These are phyloP conservation scores for Apodemia mormo DNA, from an alignment of 2,888 invertebrate genomes.

Conservation along the genomic window DNA sequence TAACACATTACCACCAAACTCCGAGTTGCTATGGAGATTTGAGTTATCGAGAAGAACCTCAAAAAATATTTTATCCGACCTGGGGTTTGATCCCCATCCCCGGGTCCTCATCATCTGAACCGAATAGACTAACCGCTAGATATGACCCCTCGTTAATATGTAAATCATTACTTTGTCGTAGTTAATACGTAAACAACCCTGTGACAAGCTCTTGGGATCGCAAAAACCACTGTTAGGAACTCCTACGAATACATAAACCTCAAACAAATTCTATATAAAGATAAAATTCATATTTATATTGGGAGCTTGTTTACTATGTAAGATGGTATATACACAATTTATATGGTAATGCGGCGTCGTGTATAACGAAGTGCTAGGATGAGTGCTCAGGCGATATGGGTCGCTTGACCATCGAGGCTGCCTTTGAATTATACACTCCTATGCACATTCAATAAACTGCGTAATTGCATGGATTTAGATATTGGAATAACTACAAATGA, in stretches of 20 bases:
- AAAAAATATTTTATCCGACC: too few relatives aligned
- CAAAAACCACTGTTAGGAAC: too few relatives aligned
- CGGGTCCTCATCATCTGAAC: too few relatives aligned
- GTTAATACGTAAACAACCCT: too few relatives aligned
- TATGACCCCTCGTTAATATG: too few relatives aligned
- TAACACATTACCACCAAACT: too few relatives aligned
- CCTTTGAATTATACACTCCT: conserved; percentile 55
- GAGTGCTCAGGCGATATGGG: conserved; percentile 29
- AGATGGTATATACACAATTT: conserved; percentile 46
- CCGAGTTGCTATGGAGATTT: too few relatives aligned
- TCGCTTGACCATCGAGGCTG: conserved; percentile 41
- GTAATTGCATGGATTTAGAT: conserved; percentile 51
- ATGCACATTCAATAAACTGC: conserved; percentile 39
- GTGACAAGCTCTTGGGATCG: too few relatives aligned
- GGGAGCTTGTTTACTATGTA: conserved; percentile 23
- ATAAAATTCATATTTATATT: background rate
- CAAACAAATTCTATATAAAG: background rate
- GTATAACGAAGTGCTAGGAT: conserved; percentile 22
- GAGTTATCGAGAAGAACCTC: too few relatives aligned
- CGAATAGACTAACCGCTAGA: too few relatives aligned
- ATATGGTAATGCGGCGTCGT: conserved; percentile 48
- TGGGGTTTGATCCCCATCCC: too few relatives aligned
- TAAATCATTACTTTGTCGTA: too few relatives aligned
- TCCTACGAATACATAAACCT: background rate
- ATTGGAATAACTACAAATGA: background rate